Base-by-base conservation (phyloP, 2,797 vertebrate species). In the Glossophaga mutica region DNA sequence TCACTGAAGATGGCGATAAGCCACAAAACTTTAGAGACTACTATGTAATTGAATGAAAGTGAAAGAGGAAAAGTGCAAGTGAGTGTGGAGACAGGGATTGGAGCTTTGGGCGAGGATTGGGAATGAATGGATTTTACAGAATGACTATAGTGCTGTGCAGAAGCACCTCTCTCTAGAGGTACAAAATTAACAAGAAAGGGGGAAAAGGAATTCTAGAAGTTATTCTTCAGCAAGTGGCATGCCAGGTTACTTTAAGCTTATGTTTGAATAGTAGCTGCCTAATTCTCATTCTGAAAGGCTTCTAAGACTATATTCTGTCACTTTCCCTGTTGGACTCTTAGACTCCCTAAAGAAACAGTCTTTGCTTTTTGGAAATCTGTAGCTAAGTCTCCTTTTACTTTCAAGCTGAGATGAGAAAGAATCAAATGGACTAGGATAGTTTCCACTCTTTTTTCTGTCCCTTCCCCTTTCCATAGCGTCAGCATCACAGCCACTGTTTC, bases 281-380 rank as follows among this genome's bases (percentile, higher is more conserved):
- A 16, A 48, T 91, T 88, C 81, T 87, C 65, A 48, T 88, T 96
- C 19, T 44, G 68, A 88, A 89, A 65, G 7, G 16, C 24, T 92
- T 92, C 73, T 76, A 34, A 87, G 70, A 65, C 39, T 42, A 48
- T 39, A 67, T 77, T 74, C 55, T 14, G 52, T 62, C 9, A 21
- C 29, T 86, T 92, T 67, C 4, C 32, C n/a, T 79, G 6, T 57
- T 77, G 71, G 52, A 90, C 14, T 92, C 8, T 59, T 34, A 67
- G 50, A 29, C 7, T 85, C 24, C 32, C 65, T n/a, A 5, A 87
- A 94, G 46, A 95, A 95, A 78, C 3, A 77, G 32, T n/a, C 59
- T 87, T 89, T 81, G 29, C n/a, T 91, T 94, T 94, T 76, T 88
- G 74, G 93, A 95, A 94, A 92, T 26, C 32, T 67, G n/a, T 4